phyloP scores from a whole-genome alignment of 2,797 vertebrate species.

The Nothura maculosa region DNA sequence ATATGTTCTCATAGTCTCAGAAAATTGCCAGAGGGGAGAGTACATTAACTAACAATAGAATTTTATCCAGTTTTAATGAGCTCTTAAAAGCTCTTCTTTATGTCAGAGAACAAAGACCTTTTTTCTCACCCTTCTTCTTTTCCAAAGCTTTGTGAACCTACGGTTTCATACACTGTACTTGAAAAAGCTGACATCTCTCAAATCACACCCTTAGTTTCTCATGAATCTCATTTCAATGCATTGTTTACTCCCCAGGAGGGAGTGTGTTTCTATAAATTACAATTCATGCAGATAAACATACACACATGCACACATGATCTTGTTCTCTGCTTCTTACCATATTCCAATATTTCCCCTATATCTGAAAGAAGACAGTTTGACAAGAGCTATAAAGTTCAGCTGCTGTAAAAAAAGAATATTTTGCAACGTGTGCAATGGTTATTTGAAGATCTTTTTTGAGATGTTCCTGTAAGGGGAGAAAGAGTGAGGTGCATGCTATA shows the following conservation, averaged over 20 bases:
- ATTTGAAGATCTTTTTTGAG: neutral
- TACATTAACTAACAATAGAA: neutral
- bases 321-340: neutral
- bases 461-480: neutral
- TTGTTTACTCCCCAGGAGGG: neutral
- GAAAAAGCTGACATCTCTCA: neutral
- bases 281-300: neutral
- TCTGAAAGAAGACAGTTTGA: neutral
- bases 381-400: neutral
- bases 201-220: neutral
- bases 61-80: slow-evolving; percentile 13
- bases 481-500: neutral
- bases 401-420: neutral
- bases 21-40: neutral
- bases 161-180: neutral
- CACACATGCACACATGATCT: neutral
- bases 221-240: neutral
- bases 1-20: neutral
- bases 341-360: neutral
- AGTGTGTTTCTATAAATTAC: neutral
- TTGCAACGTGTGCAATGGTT: neutral
- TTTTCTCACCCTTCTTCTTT: no score
- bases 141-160: neutral
- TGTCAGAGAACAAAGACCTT: neutral
- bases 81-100: neutral